These are phyloP conservation scores for Scalopus aquaticus DNA, from an alignment of 2,113 vertebrate species.

Conservation along the genomic window DNA sequence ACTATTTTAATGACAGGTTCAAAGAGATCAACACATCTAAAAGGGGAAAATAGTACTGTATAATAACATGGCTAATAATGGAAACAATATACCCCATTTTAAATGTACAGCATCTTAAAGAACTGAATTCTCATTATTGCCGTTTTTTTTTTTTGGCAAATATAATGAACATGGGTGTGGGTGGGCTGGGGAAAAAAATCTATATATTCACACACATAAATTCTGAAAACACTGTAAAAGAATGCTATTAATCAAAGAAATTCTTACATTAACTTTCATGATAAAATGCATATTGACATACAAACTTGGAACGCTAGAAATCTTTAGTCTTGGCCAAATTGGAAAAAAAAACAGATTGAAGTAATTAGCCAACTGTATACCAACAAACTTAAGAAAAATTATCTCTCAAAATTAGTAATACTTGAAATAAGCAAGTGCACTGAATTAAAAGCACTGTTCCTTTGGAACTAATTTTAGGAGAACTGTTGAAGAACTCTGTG, in stretches of 20 bases:
- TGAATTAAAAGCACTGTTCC: neutral
- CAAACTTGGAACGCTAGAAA: too few species aligned
- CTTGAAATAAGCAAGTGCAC: neutral
- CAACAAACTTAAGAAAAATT: slow-evolving; percentile 6
- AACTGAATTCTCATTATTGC: slow-evolving; percentile 56
- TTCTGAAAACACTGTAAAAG: slow-evolving; percentile 43
- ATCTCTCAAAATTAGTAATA: neutral
- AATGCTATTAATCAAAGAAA: slow-evolving; percentile 40
- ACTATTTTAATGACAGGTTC: slow-evolving; percentile 56
- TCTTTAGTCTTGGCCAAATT: neutral
- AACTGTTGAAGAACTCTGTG: neutral
- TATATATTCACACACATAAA: slow-evolving; percentile 6
- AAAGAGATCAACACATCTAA: slow-evolving; percentile 62
- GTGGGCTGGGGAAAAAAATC: slow-evolving; percentile 11
- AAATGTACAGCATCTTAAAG: slow-evolving; percentile 53
- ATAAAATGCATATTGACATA: neutral
- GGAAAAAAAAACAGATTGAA: neutral
- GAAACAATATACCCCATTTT: slow-evolving; percentile 47
- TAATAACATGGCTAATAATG: slow-evolving; percentile 64
- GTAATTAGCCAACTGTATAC: neutral
- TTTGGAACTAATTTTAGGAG: neutral
- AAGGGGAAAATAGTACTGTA: slow-evolving; percentile 56
- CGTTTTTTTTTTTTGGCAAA: slow-evolving; percentile 54
- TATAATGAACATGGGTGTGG: neutral
- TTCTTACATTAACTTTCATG: neutral